Evolutionary conservation across 2,113 vertebrate genomes (phyloP).

Genomic region (Mustela lutreola): DNA sequence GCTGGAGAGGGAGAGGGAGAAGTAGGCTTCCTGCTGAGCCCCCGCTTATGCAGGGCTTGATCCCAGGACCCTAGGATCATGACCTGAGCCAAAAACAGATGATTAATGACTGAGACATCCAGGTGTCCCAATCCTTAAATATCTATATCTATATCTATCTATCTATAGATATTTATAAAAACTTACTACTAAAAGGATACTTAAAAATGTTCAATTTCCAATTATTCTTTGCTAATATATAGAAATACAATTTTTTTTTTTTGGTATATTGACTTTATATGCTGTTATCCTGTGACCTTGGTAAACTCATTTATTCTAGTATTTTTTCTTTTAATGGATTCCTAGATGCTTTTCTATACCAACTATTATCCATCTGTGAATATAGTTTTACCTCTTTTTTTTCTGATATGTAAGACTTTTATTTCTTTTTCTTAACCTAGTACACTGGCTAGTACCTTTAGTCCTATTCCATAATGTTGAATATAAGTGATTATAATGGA

Average conservation of each 20-base stretch:
- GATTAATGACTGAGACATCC: no score
- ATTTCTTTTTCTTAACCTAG: neutral
- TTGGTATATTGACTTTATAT: neutral
- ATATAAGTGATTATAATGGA: neutral
- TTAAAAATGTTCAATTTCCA: neutral
- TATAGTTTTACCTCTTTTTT: neutral
- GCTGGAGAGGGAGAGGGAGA: no score
- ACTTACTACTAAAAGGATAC: neutral
- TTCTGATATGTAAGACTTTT: neutral
- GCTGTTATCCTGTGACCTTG: neutral
- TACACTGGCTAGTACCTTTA: neutral
- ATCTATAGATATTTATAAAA: neutral
- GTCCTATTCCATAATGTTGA: neutral
- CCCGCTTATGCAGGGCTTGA: no score
- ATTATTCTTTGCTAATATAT: neutral
- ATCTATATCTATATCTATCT: no score
- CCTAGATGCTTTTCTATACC: neutral
- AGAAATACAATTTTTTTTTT: neutral
- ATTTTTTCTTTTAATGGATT: neutral
- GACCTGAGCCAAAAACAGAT: no score
- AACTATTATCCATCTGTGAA: neutral
- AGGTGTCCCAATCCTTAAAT: neutral
- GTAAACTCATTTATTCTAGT: neutral
- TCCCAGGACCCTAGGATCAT: no score
- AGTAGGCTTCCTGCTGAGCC: no score